These are phyloP conservation scores for Xestia rhomboidea DNA, from an alignment of 2,888 invertebrate species.

Conservation along the genomic window DNA sequence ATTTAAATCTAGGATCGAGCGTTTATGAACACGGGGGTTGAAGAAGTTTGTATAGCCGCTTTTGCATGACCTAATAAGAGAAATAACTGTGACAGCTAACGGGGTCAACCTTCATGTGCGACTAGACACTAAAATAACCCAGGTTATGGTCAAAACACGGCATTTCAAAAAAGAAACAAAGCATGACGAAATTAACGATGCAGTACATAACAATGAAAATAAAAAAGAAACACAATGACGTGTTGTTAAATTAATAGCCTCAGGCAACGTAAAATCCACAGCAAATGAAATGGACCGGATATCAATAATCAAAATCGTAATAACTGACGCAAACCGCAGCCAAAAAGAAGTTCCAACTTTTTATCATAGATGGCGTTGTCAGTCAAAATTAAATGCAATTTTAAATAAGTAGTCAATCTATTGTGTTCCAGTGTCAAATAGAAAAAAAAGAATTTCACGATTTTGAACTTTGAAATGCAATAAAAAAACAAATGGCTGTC, in stretches of 20 bases:
- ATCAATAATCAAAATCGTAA: slow-evolving; percentile 42
- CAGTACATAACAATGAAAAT: slow-evolving; percentile 16
- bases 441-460: slow-evolving; percentile 26
- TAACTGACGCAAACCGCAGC: slow-evolving; percentile 4
- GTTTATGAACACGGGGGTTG: neutral
- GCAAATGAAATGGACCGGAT: slow-evolving; percentile 51
- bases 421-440: slow-evolving; percentile 7
- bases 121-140: neutral
- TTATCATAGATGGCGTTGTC: slow-evolving; percentile 65
- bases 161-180: slow-evolving; percentile 37
- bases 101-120: neutral
- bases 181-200: slow-evolving; percentile 30
- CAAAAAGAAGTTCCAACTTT: slow-evolving; percentile 42
- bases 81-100: slow-evolving; percentile 11
- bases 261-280: slow-evolving; percentile 51
- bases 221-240: slow-evolving; percentile 10
- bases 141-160: slow-evolving; percentile 26
- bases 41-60: neutral
- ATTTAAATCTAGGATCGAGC: neutral
- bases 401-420: neutral
- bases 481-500: neutral
- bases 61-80: neutral
- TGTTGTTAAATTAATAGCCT: slow-evolving; percentile 25
- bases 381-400: neutral
- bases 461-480: slow-evolving; percentile 6